Conservation (phyloP, 2,797 vertebrate species). For the Pantherophis vulpinus region DNA sequence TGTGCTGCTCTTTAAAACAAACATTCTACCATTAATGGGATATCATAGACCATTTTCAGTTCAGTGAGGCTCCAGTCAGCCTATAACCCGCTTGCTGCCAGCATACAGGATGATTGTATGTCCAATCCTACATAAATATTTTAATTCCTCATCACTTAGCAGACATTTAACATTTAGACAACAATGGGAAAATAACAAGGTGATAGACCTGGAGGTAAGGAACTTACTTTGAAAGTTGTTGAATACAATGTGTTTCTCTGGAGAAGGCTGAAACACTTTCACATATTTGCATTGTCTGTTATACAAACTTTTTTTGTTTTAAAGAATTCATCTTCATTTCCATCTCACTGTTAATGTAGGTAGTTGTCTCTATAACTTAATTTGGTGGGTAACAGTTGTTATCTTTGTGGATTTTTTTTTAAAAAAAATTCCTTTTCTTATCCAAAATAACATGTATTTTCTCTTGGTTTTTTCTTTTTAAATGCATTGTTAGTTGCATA, state of each 20-base stretch:
- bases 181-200: background rate
- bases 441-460: background rate
- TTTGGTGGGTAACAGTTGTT: background rate
- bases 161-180: slow-evolving; percentile 7
- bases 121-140: slow-evolving; percentile 26
- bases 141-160: slow-evolving; percentile 14
- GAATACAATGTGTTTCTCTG: background rate
- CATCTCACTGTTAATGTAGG: background rate
- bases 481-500: background rate
- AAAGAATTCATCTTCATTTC: background rate
- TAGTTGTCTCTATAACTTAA: background rate
- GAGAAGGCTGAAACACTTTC: background rate
- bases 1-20: background rate
- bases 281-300: background rate
- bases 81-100: background rate
- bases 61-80: slow-evolving; percentile 19
- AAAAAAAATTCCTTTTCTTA: background rate
- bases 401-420: background rate
- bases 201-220: background rate
- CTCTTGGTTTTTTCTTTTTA: background rate
- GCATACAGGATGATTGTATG: slow-evolving; percentile 11
- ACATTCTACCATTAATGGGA: background rate
- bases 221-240: slow-evolving; percentile 15
- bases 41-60: background rate
- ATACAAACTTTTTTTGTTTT: background rate